Evolutionary conservation across 64 coral and sea anemone genomes (phyloP), one percentile per base, ranked within the genome.

Genomic region (Stichodactyla helianthus): DNA sequence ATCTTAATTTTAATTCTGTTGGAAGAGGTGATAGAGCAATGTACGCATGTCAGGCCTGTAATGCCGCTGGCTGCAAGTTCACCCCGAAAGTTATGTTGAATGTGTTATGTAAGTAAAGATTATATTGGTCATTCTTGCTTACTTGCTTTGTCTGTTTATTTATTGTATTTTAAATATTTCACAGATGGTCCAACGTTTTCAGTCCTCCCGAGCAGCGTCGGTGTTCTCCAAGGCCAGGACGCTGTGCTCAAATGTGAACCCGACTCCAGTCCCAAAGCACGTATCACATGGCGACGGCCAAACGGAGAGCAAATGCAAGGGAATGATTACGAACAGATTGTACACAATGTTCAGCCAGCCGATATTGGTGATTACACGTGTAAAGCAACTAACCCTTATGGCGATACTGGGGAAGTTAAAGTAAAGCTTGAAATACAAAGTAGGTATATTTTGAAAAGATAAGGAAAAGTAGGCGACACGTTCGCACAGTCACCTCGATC

Each of bases 211-310:
- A 35, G 51, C 6, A 50, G 77, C 5, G 95, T 97, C 22, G 86
- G 86, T 63, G 95, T 86, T 53, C 81, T 91, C 31, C 71, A 91
- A 85, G 95, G 95, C 64, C 82, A 93, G 54, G 83, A 90, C 82
- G 95, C 91, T 84, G 77, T 84, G 51, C 86, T 97, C 13, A 84
- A 88, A 62, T 97, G 95, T 12, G 92, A 88, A 84, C 92, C 95
- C 28, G 89, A 97, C 60, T 91, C 95, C 92, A 93, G 79, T 86
- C 95, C 95, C 63, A 59, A 82, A 56, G 92, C 95, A 22, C 50
- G 54, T 35, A 93, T 97, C 76, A 91, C 95, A 15, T 97, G 95
- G 95, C 82, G 51, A 50, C 71, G 83, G 20, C 91, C 91, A 86
- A 87, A 86, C 88, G 90, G 91, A 84, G 63, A 44, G 1, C 74